Base-by-base conservation (phyloP, 1,140 invertebrate species). In the Araneus ventricosus region DNA sequence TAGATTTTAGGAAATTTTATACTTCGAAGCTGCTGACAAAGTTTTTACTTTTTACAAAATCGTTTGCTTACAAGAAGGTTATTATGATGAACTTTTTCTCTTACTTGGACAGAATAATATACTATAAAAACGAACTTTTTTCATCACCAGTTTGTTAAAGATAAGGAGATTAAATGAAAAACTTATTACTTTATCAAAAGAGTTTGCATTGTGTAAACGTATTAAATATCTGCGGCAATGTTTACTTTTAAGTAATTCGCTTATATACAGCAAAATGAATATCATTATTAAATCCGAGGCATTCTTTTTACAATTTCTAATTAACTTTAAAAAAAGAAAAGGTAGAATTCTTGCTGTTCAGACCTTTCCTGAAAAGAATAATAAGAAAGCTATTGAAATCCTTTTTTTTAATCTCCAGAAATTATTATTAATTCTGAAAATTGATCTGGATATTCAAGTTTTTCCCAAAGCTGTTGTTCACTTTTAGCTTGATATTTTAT, bases 41-140 rank as follows among this genome's bases (percentile, higher is more conserved):
- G 30, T 79, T 37, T 79, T 30, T 79, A 79, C 75, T 79, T 34
- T 30, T 63, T 63, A 63, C 24, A 63, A 63, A 63, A 63, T 63
- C n/a, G n/a, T 24, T n/a, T 24, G 59, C 22, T 63, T 63, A 63
- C 24, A 63, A n/a, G 59, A 24, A 63, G 22, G n/a, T 63, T 63
- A 63, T 24, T 63, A 63, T n/a, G 24, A 24, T n/a, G 22, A 24
- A 1, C 59, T 24, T 63, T 63, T 63, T 63, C n/a, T 63, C 59
- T 63, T 63, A 63, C 22, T 63, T 63, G 5, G 5, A 8, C 22
- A 22, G 7, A 63, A 63, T n/a, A 63, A 63, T 63, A 63, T 63
- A 63, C 22, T 63, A n/a, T 24, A 63, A 63, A 63, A 63, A 63
- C 1, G n/a, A 24, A 24, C 24, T 63, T 63, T 63, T 63, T n/a